Evolutionary conservation across 2,113 vertebrate genomes (phyloP).

Genomic region (Proteles cristata): DNA sequence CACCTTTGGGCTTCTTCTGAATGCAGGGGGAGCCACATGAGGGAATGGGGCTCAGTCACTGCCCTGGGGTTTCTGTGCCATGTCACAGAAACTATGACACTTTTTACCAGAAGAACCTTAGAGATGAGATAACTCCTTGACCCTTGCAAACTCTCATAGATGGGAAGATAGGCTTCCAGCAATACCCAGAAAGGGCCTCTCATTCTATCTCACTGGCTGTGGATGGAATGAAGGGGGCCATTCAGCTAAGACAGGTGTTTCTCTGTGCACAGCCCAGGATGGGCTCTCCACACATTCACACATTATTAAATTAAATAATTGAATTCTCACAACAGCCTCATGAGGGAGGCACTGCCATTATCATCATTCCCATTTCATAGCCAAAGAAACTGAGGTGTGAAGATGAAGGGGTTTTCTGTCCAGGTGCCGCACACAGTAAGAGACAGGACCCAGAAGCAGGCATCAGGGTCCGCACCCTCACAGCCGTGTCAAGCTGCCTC

Average conservation of each 20-base stretch:
- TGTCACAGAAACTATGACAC: accelerated
- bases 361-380: neutral
- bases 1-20: neutral
- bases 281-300: too few relatives aligned
- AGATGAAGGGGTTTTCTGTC: neutral
- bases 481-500: accelerated
- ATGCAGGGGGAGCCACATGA: too few relatives aligned
- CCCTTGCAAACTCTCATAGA: neutral
- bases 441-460: neutral
- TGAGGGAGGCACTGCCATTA: neutral
- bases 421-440: neutral
- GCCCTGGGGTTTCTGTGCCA: neutral
- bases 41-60: neutral
- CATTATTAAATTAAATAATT: neutral
- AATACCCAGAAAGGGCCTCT: neutral
- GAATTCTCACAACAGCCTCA: neutral
- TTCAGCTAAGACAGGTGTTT: neutral
- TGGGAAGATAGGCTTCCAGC: neutral
- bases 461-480: neutral
- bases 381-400: neutral
- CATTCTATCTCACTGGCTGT: neutral
- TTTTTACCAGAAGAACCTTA: neutral
- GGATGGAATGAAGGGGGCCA: neutral
- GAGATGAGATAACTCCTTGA: neutral
- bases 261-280: accelerated